These are phyloP conservation scores for Euphydryas editha DNA, from an alignment of 2,888 invertebrate species.

Conservation along the genomic window DNA sequence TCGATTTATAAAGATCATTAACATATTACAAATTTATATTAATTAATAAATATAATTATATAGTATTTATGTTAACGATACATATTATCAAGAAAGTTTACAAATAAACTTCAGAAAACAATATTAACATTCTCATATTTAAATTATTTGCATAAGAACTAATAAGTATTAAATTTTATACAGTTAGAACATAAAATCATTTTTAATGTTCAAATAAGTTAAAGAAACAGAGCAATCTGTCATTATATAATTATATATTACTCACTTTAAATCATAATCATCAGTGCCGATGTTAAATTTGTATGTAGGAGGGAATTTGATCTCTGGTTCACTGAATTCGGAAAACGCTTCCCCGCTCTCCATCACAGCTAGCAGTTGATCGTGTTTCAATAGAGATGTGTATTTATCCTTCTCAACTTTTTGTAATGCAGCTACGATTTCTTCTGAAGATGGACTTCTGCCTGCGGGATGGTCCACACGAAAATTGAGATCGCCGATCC, in stretches of 20 bases:
- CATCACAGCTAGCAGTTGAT: constrained; percentile 90
- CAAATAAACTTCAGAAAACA: neutral
- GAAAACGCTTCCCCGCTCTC: constrained; percentile 91
- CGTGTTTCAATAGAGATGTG: constrained; percentile 86
- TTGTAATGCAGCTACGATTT: constrained; percentile 86
- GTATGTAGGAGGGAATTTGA: constrained; percentile 94
- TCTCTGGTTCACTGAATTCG: constrained; percentile 88
- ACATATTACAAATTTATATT: neutral
- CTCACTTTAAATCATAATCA: constrained; percentile 91
- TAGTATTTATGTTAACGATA: neutral
- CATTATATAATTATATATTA: constrained; percentile 32
- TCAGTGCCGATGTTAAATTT: constrained; percentile 91
- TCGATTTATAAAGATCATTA: too few relatives aligned
- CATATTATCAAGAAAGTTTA: neutral
- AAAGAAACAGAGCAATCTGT: neutral
- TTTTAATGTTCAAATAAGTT: neutral
- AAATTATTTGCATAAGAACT: neutral
- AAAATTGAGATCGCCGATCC: constrained; percentile 96
- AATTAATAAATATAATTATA: neutral
- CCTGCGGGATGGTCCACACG: constrained; percentile 87
- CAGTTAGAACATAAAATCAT: too few relatives aligned
- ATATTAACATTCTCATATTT: neutral
- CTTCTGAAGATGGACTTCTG: constrained; percentile 84
- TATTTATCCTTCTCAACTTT: constrained; percentile 87
- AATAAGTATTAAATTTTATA: too few relatives aligned